Base-by-base conservation (phyloP, 1,140 invertebrate species). In the Scaptomyza pallida region DNA sequence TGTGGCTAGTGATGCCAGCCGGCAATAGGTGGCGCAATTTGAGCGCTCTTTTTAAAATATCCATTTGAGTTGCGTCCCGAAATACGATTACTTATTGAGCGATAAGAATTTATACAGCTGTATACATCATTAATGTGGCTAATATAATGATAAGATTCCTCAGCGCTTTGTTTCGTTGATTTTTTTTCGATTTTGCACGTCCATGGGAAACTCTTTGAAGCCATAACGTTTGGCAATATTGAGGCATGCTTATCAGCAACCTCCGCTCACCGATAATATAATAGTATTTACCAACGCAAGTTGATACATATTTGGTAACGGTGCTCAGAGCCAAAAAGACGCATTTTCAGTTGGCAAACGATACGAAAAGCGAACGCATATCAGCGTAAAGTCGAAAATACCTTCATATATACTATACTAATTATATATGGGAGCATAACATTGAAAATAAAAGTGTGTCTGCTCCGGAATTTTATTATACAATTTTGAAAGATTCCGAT, bases 301-400 rank as follows among this genome's bases (percentile, higher is more conserved):
- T 23, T 70, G 76, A 70, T 79, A 73, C 43, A 60, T 64, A 85
- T 88, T 74, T 74, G 74, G 59, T 79, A 71, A 72, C 67, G 50
- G 23, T 13, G 35, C 13, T 43, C 63, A 26, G 44, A 44, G 52
- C 63, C 63, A 63, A 68, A 57, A 63, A 52, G 70, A 69, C 51
- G 16, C 40, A 63, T 47, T 48, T 76, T 85, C 74, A 86, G 82
- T 86, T 71, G 61, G 52, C 74, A 76, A 86, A 86, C 81, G 81
- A 86, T 77, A 81, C 81, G 81, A 86, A 86, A 44, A 81, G 70
- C 82, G 77, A 86, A 77, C 82, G 70, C 77, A 86, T 72, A 71
- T 62, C 63, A 61, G 50, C 73, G 68, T 64, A 60, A 70, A 70
- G 40, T 56, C 52, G 43, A 61, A 56, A 65, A 37, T 56, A 57